A percentile compares a stretch with the other conserved stretches of the same genome.
Conservation (phyloP, 2,888 invertebrate species). For the Cryptocephalus primarius region DNA sequence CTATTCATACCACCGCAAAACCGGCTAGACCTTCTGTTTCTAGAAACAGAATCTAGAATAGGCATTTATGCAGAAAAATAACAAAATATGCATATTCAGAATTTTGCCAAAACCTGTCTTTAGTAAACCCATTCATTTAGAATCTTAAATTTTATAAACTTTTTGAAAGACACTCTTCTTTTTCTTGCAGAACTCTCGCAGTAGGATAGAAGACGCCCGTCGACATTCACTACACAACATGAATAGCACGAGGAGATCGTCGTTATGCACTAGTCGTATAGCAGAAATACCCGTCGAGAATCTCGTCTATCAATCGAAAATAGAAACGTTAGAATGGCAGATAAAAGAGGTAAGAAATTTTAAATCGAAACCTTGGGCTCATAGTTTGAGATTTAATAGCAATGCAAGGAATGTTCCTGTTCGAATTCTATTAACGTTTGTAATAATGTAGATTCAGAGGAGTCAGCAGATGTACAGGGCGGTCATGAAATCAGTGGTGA, state of each 20-base stretch:
- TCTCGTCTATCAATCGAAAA: conserved; percentile 52
- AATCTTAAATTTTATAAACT: no score
- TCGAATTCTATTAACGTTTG: no score
- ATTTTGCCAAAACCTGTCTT: no score
- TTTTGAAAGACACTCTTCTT: background rate
- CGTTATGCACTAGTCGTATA: conserved; percentile 22
- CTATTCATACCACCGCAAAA: no score
- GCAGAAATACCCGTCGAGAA: conserved; percentile 44
- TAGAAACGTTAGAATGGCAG: conserved; percentile 63
- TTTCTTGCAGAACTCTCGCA: conserved; percentile 16
- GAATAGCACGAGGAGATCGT: conserved; percentile 14
- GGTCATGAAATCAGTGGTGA: conserved; percentile 58
- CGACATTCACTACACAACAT: conserved; percentile 14
- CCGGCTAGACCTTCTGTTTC: no score
- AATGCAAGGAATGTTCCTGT: no score
- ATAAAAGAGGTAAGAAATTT: conserved; percentile 50
- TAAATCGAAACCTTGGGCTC: no score
- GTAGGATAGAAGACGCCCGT: conserved; percentile 10
- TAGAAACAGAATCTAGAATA: no score
- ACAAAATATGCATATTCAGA: no score
- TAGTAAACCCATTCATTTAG: no score
- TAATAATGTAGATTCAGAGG: conserved; percentile 46
- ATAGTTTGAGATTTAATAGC: no score
- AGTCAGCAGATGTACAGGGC: conserved; percentile 64
- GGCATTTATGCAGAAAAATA: no score